Conservation (phyloP, 2,113 vertebrate species). For the Prietella phreatophila region DNA sequence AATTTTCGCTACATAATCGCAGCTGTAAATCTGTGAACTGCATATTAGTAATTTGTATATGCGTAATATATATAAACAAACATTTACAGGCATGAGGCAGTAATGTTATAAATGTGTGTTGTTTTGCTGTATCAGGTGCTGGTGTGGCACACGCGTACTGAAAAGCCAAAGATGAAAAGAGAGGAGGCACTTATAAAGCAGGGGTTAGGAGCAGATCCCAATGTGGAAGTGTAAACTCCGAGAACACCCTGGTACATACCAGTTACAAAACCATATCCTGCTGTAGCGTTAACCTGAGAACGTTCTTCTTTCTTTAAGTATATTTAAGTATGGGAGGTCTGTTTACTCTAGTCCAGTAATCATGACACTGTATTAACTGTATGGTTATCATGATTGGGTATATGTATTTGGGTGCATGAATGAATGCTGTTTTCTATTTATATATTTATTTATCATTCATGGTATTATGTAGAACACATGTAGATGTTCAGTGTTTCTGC, state of each 20-base stretch:
- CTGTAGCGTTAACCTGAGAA: neutral
- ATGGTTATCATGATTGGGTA: neutral
- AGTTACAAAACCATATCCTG: neutral
- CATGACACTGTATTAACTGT: neutral
- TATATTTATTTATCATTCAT: conserved; percentile 23
- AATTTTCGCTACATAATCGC: neutral
- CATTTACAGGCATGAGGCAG: too few species aligned
- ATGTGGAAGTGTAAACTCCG: conserved; percentile 78
- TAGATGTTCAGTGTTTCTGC: neutral
- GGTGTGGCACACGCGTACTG: conserved; percentile 90
- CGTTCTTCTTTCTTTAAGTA: neutral
- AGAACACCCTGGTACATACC: neutral
- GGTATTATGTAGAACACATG: neutral
- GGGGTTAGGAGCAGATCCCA: conserved; percentile 83
- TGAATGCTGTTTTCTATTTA: conserved; percentile 18
- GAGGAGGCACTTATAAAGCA: conserved; percentile 84
- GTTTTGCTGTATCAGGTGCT: conserved; percentile 74
- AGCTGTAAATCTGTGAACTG: neutral
- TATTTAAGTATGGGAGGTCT: neutral
- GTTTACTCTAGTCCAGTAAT: conserved; percentile 5
- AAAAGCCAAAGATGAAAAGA: conserved; percentile 91
- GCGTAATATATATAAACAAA: neutral
- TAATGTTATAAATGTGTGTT: conserved; percentile 3
- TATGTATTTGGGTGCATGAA: conserved; percentile 4
- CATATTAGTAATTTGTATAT: neutral